Percentiles rank a stretch among this genome's conserved stretches.
Conservation (phyloP, 2,888 invertebrate genomes). For the Clusia tigrina region DNA sequence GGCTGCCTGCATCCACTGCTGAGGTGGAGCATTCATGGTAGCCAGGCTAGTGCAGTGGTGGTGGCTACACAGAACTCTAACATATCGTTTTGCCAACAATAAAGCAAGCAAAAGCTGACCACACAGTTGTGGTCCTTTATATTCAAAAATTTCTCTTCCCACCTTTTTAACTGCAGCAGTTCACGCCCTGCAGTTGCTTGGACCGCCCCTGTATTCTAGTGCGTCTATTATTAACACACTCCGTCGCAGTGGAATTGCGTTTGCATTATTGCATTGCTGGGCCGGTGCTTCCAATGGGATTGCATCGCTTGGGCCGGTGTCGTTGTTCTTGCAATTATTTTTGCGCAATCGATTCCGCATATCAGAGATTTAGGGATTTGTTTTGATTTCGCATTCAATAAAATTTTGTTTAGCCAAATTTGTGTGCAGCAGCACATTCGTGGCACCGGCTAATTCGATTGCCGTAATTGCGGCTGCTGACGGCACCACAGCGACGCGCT, state of each 20-base stretch:
- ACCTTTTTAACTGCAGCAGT: no score
- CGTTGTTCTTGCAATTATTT: constrained; percentile 54
- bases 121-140: no score
- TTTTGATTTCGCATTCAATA: constrained; percentile 53
- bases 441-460: background rate
- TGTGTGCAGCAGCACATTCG: constrained; percentile 18
- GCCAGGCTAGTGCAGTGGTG: no score
- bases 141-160: no score
- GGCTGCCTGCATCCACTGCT: background rate
- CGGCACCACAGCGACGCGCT: no score
- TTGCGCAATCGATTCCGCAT: constrained; percentile 59
- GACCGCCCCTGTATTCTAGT: background rate
- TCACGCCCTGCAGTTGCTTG: background rate
- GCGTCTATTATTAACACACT: background rate
- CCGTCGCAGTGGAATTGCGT: background rate
- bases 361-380: constrained; percentile 49
- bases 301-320: constrained; percentile 34
- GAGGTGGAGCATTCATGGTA: background rate
- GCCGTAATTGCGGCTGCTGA: background rate
- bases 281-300: background rate
- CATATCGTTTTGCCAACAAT: no score
- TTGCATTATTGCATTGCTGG: background rate
- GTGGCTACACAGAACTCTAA: no score
- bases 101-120: no score
- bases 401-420: constrained; percentile 34